Evolutionary conservation across 2,888 invertebrate species (phyloP).

Genomic region (Eustalomyia histrio): DNA sequence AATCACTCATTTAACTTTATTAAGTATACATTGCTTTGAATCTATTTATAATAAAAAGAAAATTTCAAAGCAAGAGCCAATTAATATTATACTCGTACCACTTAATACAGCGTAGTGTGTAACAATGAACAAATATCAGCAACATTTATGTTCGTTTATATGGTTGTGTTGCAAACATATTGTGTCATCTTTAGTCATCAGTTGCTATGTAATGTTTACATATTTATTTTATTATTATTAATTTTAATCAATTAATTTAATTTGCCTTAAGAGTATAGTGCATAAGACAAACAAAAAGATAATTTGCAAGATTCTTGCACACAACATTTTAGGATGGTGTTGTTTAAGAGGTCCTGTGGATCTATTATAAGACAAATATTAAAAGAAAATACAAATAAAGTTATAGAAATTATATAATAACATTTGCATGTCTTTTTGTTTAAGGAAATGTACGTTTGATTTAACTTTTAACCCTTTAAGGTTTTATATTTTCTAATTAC

Average conservation of each 20-base stretch:
- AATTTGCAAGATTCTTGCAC: not conserved
- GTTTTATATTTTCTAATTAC: too few relatives aligned
- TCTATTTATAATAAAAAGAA: not conserved
- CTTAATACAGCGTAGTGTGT: not conserved
- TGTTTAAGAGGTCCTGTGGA: not conserved
- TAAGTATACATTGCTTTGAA: not conserved
- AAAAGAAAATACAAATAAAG: not conserved
- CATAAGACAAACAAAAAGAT: not conserved
- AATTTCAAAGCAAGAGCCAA: not conserved
- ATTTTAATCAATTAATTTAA: slow-evolving; percentile 35
- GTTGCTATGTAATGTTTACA: slow-evolving; percentile 60
- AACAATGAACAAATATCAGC: slow-evolving; percentile 3
- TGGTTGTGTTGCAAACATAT: slow-evolving; percentile 41
- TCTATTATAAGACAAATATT: not conserved
- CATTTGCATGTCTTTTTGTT: not conserved
- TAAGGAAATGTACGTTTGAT: too few relatives aligned
- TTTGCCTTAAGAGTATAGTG: slow-evolving; percentile 13
- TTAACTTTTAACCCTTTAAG: too few relatives aligned
- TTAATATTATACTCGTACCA: not conserved
- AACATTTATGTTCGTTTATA: slow-evolving; percentile 3
- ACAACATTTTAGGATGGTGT: not conserved
- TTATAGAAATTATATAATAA: not conserved
- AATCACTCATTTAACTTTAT: not conserved
- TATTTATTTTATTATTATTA: slow-evolving; percentile 4
- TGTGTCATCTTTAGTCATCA: slow-evolving; percentile 48